phyloP scores from a whole-genome alignment of 2,797 vertebrate species.

The Jordanella pulchra region DNA sequence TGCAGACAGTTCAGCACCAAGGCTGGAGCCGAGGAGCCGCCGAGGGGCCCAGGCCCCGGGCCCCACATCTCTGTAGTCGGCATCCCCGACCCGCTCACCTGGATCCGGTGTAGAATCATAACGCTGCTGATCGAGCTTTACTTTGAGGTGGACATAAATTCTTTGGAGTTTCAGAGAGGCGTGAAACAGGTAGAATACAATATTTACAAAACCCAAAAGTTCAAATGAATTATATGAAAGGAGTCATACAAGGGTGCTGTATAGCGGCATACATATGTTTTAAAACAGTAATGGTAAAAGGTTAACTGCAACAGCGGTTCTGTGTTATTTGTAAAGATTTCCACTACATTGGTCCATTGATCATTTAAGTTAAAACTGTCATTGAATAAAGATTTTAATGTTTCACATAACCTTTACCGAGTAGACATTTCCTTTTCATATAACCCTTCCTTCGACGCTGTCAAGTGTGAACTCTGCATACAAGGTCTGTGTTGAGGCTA shows the following conservation, averaged over 20 bases:
- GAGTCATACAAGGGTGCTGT: not conserved
- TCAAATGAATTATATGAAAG: too few relatives aligned
- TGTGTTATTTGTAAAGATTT: not conserved
- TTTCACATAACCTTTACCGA: too few relatives aligned
- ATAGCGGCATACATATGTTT: not conserved
- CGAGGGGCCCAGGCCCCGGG: slow-evolving; percentile 10
- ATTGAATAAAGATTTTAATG: too few relatives aligned
- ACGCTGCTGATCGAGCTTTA: slow-evolving; percentile 45
- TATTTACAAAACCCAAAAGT: not conserved
- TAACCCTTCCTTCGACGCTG: too few relatives aligned
- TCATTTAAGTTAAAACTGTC: too few relatives aligned
- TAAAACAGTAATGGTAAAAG: not conserved
- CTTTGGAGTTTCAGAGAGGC: slow-evolving; percentile 64
- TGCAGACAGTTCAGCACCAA: slow-evolving; percentile 52
- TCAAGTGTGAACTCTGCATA: too few relatives aligned
- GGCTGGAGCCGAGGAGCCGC: slow-evolving; percentile 12
- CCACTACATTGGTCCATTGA: too few relatives aligned
- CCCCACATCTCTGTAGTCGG: slow-evolving; percentile 60
- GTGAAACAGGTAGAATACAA: slow-evolving; percentile 66
- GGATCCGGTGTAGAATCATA: slow-evolving; percentile 60
- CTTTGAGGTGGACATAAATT: slow-evolving; percentile 56
- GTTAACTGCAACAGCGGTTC: not conserved
- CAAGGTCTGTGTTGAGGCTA: too few relatives aligned
- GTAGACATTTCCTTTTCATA: too few relatives aligned
- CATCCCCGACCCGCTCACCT: slow-evolving; percentile 62